phyloP scores from a whole-genome alignment of 2,797 vertebrate genomes.

The Gymnopithys bicolor region DNA sequence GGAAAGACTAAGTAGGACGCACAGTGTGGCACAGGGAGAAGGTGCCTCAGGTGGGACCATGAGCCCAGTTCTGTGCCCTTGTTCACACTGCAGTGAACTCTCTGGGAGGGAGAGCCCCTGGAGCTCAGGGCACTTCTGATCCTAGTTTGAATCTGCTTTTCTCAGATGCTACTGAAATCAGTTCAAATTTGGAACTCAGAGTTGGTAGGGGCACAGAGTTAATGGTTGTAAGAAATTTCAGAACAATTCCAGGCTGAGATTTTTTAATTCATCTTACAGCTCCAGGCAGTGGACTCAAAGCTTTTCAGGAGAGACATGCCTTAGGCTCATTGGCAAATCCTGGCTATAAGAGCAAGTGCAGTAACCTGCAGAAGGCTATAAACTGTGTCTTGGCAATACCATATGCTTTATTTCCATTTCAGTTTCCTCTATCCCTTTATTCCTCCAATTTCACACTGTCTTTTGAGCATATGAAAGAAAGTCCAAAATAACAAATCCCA shows the following conservation, averaged over 20 bases:
- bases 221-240: neutral
- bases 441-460: neutral
- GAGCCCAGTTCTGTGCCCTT: neutral
- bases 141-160: neutral
- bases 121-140: neutral
- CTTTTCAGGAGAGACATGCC: neutral
- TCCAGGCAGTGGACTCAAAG: fast-evolving
- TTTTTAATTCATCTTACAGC: neutral
- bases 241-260: neutral
- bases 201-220: neutral
- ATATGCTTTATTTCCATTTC: neutral
- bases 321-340: neutral
- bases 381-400: neutral
- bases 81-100: fast-evolving
- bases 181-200: neutral
- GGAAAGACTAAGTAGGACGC: neutral
- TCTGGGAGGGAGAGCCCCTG: neutral
- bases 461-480: neutral
- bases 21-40: neutral
- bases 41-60: neutral
- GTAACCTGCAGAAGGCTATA: neutral
- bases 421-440: neutral
- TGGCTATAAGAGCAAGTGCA: neutral
- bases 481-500: neutral
- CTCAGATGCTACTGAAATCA: neutral